These are phyloP conservation scores for Linurgus olivaceus DNA, from an alignment of 2,797 vertebrate genomes.

Conservation along the genomic window DNA sequence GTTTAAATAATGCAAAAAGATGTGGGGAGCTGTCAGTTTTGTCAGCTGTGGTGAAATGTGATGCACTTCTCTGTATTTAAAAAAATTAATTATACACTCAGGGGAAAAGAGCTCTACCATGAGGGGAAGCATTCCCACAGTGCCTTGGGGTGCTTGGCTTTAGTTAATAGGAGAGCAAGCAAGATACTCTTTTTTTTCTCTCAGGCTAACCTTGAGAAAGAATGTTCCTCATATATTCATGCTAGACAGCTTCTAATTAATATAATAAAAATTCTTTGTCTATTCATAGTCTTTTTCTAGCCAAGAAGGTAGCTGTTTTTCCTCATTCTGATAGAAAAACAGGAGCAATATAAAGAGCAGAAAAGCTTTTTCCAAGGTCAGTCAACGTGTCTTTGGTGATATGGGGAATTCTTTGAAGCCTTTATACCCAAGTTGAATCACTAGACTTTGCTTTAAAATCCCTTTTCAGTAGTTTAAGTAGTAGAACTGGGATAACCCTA, in stretches of 20 bases:
- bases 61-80: slow-evolving; percentile 13
- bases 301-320: slow-evolving; percentile 18
- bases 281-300: neutral
- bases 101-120: neutral
- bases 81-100: neutral
- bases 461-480: neutral
- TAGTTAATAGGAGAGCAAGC: neutral
- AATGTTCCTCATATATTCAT: neutral
- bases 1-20: slow-evolving; percentile 59
- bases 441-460: neutral
- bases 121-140: neutral
- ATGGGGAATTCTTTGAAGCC: neutral
- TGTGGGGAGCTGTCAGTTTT: slow-evolving; percentile 62
- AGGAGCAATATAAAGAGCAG: neutral
- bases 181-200: neutral
- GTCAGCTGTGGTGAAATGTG: slow-evolving; percentile 46
- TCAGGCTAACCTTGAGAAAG: slow-evolving; percentile 31
- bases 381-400: neutral
- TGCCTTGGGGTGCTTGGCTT: neutral
- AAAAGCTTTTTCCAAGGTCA: slow-evolving; percentile 29
- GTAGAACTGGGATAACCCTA: neutral
- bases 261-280: slow-evolving; percentile 1
- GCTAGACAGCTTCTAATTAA: slow-evolving; percentile 36
- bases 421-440: neutral
- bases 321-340: neutral